Percentiles rank a stretch among this genome's conserved stretches.
Evolutionary conservation across 2,797 vertebrate genomes (phyloP).

Genomic region (Kryptolebias ocellatus): DNA sequence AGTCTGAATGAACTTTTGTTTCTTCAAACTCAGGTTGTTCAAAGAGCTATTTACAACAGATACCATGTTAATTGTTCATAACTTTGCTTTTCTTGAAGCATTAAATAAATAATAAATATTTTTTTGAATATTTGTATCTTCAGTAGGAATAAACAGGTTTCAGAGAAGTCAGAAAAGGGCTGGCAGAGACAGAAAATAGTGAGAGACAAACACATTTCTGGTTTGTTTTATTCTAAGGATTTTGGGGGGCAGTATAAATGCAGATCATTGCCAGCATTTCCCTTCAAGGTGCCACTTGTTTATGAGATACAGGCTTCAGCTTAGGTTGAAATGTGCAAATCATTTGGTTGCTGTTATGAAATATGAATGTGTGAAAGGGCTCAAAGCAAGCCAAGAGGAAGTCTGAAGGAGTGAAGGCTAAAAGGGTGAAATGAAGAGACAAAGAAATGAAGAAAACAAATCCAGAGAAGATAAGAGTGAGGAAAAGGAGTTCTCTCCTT

Average conservation of each 20-base stretch:
- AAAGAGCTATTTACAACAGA: too few species aligned
- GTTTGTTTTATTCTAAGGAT: not conserved
- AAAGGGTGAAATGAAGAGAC: conserved; percentile 12
- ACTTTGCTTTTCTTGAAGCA: too few species aligned
- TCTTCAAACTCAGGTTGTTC: too few species aligned
- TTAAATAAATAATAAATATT: too few species aligned
- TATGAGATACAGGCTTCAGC: conserved; percentile 18
- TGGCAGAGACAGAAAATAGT: not conserved
- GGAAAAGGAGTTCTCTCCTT: conserved; percentile 31
- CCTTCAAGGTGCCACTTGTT: conserved; percentile 1
- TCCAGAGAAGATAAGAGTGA: conserved; percentile 19
- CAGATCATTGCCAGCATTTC: conserved; percentile 1
- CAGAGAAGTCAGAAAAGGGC: not conserved
- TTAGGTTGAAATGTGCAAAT: conserved; percentile 16
- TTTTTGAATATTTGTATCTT: conserved; percentile 2
- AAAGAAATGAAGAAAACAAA: conserved; percentile 24
- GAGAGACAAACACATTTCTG: not conserved
- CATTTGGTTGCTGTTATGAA: conserved; percentile 11
- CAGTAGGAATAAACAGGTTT: conserved; percentile 1
- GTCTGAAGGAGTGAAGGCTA: conserved; percentile 15
- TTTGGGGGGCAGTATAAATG: not conserved
- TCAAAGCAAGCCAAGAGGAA: conserved; percentile 17
- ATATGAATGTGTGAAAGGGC: conserved; percentile 15
- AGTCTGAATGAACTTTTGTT: too few species aligned
- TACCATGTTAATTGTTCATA: too few species aligned